Percentiles rank a stretch among this genome's conserved stretches.
Conservation (phyloP, 2,888 invertebrate species). For the Spodoptera littoralis region DNA sequence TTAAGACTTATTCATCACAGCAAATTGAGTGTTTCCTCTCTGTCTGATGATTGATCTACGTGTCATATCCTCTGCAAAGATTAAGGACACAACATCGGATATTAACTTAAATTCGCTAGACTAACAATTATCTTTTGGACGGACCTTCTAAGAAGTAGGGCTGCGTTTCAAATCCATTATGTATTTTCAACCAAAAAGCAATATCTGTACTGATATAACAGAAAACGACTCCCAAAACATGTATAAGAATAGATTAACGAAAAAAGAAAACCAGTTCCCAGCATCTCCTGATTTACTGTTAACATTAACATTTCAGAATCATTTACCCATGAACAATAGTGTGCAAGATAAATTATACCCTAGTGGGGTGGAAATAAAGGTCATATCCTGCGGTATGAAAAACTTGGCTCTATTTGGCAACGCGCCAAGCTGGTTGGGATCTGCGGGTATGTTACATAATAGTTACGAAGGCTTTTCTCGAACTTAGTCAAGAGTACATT, state of each 20-base stretch:
- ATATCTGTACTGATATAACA: conserved; percentile 1
- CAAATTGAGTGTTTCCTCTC: conserved; percentile 46
- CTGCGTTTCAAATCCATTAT: too few species aligned
- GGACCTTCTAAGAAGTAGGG: conserved; percentile 2
- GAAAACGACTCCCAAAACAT: conserved; percentile 25
- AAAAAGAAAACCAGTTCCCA: conserved; percentile 38
- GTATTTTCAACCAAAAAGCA: neutral
- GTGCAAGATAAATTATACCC: conserved; percentile 39
- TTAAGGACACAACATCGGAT: conserved; percentile 17
- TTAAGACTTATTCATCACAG: conserved; percentile 6
- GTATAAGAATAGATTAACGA: conserved; percentile 36
- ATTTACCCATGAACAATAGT: conserved; percentile 42
- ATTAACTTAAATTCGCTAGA: conserved; percentile 22
- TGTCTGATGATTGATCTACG: conserved; percentile 46
- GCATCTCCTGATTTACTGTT: conserved; percentile 45
- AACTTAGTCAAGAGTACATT: conserved; percentile 27
- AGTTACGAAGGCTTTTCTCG: conserved; percentile 49
- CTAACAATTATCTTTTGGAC: neutral
- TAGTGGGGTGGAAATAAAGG: conserved; percentile 45
- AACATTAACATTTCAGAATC: conserved; percentile 50
- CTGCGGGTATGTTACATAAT: conserved; percentile 51
- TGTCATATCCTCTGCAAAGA: conserved; percentile 31
- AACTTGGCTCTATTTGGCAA: conserved; percentile 43
- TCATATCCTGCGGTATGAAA: conserved; percentile 35
- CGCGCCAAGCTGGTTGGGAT: conserved; percentile 45